A percentile compares a stretch with the other conserved stretches of the same genome.
Conservation (phyloP, 2,797 vertebrate species). For the Neosilurus hyrtlii region DNA sequence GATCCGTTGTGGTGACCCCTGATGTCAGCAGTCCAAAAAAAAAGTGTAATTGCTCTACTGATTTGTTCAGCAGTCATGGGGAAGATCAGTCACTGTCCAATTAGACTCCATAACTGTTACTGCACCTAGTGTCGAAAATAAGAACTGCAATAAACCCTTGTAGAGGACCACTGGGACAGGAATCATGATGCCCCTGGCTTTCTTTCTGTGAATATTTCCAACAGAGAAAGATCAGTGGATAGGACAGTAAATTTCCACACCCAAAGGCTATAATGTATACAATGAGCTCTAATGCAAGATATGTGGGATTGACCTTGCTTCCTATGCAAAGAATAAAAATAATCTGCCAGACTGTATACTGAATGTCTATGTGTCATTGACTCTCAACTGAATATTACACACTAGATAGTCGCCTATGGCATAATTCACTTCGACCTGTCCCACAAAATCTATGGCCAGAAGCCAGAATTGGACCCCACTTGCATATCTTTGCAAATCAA, state of each 20-base stretch:
- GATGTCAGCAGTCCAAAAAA: no score
- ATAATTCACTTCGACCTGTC: background rate
- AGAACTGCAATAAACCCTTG: background rate
- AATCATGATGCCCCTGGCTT: background rate
- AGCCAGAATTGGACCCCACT: background rate
- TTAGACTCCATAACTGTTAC: background rate
- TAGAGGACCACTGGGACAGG: background rate
- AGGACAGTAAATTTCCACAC: background rate
- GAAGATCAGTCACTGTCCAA: background rate
- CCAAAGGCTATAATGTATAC: background rate
- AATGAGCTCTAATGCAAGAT: background rate
- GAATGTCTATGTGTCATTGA: background rate
- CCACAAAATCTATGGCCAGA: background rate
- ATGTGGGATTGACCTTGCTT: background rate
- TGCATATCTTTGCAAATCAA: background rate
- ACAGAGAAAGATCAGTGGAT: background rate
- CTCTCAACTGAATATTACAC: background rate
- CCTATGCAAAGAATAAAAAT: background rate
- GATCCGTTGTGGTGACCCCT: no score
- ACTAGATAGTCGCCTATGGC: background rate
- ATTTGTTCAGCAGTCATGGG: background rate
- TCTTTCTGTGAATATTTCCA: background rate
- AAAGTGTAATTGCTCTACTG: background rate
- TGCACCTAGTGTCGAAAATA: background rate
- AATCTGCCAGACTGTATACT: background rate